Evolutionary conservation across 2,113 vertebrate species (phyloP), one percentile per base, ranked within the genome.

Genomic region (Morphnarchus princeps): DNA sequence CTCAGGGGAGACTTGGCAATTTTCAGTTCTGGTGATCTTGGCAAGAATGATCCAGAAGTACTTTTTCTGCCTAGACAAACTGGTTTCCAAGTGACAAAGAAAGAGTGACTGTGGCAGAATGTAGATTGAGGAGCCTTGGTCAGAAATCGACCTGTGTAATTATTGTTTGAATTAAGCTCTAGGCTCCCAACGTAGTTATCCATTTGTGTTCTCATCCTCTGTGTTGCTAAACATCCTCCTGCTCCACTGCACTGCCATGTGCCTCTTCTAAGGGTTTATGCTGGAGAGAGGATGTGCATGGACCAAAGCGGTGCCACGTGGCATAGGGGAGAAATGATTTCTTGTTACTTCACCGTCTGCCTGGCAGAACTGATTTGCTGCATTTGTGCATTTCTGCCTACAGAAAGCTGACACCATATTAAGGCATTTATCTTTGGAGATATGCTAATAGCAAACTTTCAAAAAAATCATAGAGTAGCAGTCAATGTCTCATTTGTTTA

Each of bases 401-500:
- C 49, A 80, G 73, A 89, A 79, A 91, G 43, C 69, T 87, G 89
- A 66, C 62, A 77, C 62, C 34, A 2, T 49, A 58, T 69, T 59
- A 79, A 89, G 54, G 54, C 42, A 67, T 95, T 95, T 88, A 61
- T 94, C 74, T 90, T 4, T 84, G 73, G 45, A 93, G 59, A 67
- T 70, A 71, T 34, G 49, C 83, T 95, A 87, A 94, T 86, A 95
- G 89, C 45, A 90, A 93, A 55, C 54, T 69, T 95, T 54, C 26
- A 20, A 25, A 89, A 80, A 58, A 84, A 65, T 79, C 42, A 76
- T 2, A 29, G 57, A 70, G 61, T 43, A 85, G 58, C 69, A 72
- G 29, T 72, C 67, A 66, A 4, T 59, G 76, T 89, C 66, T 77
- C 70, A 50, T 91, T 91, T 91, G 54, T 89, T 95, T 87, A 22